These are phyloP conservation scores for Xenopus tropicalis DNA, from an alignment of 2,113 vertebrate genomes.

Conservation along the genomic window UCB_Xtro_10.0 CM004451.2:70530001-70530500, in stretches of 20 bases:
- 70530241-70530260: conserved; percentile 38
- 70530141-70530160: neutral
- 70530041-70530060: too few relatives aligned
- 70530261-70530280: conserved; percentile 34
- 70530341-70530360: conserved; percentile 24
- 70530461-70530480: too few relatives aligned
- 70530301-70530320: conserved; percentile 26
- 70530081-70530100: too few relatives aligned
- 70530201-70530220: conserved; percentile 39
- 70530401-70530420: too few relatives aligned
- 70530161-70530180: conserved; percentile 19
- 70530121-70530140: too few relatives aligned
- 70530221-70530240: conserved; percentile 26
- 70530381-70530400: neutral
- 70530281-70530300: conserved; percentile 34
- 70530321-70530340: conserved; percentile 39
- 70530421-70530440: too few relatives aligned
- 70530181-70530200: conserved; percentile 37
- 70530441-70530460: too few relatives aligned
- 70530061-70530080: too few relatives aligned
- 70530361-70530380: conserved; percentile 33
- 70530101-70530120: too few relatives aligned
- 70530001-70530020: too few relatives aligned
- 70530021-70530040: too few relatives aligned
- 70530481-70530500: too few relatives aligned